These are phyloP conservation scores for Scolopax rusticola DNA, from an alignment of 2,797 vertebrate species.

Conservation along the genomic window DNA sequence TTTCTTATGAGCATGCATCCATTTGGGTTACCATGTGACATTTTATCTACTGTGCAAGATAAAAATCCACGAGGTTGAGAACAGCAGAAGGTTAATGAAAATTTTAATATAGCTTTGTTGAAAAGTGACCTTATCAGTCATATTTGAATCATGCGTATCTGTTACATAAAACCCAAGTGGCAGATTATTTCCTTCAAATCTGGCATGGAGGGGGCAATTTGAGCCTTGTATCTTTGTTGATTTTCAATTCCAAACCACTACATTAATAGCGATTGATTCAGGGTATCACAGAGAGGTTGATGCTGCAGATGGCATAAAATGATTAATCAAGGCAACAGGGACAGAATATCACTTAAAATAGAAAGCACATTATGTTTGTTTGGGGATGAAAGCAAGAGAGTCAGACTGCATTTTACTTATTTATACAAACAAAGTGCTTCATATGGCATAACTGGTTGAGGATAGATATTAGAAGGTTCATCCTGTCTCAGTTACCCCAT, in stretches of 20 bases:
- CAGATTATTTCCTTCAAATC: background rate
- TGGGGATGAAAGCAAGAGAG: conserved; percentile 15
- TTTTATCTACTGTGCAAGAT: conserved; percentile 25
- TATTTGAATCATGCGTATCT: background rate
- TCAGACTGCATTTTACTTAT: conserved; percentile 40
- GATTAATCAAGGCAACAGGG: conserved; percentile 31
- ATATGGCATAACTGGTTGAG: conserved; percentile 17
- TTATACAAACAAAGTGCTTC: conserved; percentile 19
- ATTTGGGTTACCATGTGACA: background rate
- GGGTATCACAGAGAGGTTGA: background rate
- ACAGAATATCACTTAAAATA: conserved; percentile 26
- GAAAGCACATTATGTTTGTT: conserved; percentile 1
- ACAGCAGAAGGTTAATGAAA: conserved; percentile 32
- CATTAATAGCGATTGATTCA: conserved; percentile 36
- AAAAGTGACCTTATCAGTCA: conserved; percentile 32
- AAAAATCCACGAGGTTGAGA: background rate
- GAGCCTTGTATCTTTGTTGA: conserved; percentile 51
- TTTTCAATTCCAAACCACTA: background rate
- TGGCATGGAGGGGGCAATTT: background rate
- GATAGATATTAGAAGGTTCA: background rate
- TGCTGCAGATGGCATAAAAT: conserved; percentile 41
- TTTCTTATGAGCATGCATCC: background rate
- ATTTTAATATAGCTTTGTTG: conserved; percentile 60
- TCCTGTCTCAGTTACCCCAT: background rate
- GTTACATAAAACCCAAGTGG: conserved; percentile 32